Evolutionary conservation across 2,113 vertebrate genomes (phyloP).

Genomic region (Paedocypris sp.): DNA sequence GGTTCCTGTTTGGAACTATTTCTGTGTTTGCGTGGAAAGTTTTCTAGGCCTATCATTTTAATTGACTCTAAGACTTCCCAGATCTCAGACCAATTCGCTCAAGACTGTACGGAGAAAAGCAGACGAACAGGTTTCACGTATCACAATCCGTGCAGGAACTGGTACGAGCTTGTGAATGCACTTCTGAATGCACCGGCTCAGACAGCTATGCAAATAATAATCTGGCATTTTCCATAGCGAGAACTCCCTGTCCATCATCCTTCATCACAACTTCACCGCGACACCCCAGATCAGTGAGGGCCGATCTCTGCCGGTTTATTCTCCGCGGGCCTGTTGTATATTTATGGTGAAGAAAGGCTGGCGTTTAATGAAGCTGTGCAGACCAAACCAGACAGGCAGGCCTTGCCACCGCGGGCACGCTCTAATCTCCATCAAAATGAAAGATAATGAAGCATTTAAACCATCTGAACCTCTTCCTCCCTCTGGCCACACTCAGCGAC

Average conservation of each 20-base stretch:
- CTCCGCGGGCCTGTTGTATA: constrained; percentile 49
- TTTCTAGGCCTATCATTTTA: no score
- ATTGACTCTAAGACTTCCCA: no score
- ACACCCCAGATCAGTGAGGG: constrained; percentile 1
- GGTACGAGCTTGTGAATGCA: no score
- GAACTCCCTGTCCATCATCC: constrained; percentile 2
- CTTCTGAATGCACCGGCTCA: no score
- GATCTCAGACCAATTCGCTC: no score
- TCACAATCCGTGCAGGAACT: no score
- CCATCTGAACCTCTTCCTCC: constrained; percentile 32
- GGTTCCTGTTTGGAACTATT: no score
- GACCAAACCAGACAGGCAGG: constrained; percentile 31
- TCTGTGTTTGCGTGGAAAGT: no score
- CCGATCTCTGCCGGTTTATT: constrained; percentile 42
- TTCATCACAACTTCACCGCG: background rate
- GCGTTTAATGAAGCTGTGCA: constrained; percentile 46
- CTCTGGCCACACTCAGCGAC: constrained; percentile 36
- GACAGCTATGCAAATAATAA: no score
- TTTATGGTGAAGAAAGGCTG: constrained; percentile 45
- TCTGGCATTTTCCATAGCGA: background rate
- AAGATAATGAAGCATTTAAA: constrained; percentile 58
- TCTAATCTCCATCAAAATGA: constrained; percentile 58
- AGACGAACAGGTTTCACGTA: no score
- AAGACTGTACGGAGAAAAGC: no score
- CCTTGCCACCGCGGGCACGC: constrained; percentile 31